Evolutionary conservation across 2,113 vertebrate genomes (phyloP), one percentile per base, ranked within the genome.

Genomic region (Oreochromis spilurus): DNA sequence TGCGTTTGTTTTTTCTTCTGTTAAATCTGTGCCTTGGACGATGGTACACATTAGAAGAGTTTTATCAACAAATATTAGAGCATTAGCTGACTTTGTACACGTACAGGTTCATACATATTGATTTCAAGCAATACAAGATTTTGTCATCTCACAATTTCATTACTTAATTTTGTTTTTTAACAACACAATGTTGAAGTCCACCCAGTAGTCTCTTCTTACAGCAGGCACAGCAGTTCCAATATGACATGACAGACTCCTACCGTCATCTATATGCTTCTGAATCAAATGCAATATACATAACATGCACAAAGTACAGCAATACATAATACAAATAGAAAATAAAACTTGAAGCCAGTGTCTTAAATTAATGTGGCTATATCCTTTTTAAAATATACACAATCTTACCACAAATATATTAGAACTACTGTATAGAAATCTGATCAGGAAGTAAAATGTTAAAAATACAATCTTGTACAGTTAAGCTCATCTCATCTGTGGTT

Each of bases 381-480:
- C 2, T 93, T 91, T 91, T 93, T 88, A 88, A 79, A 94, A 94
- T 93, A 95, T 94, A 94, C 90, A 95, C 89, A 92, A 90, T 90
- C 89, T 93, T 88, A 95, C 89, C 91, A 95, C 92, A 91, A 92
- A 95, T 93, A 95, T 93, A 93, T 95, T 91, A 88, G 38, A 94
- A 87, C 81, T 91, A 94, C 85, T 87, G 58, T 84, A 87, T 87
- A 91, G 58, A 91, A 93, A 89, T 90, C 81, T 83, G 77, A 89
- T 12, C 55, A 85, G 79, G 87, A 85, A 87, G 84, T 88, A 72
- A 87, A 90, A 93, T 70, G 91, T 94, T 92, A 92, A 93, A 94
- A 93, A 91, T 95, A 96, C 95, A 96, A 95, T 95, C 92, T 94
- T 94, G 82, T 91, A 93, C 90, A 94, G 88, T 86, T 85, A 58